Conservation (phyloP, 2,113 vertebrate genomes). For the rat (Rattus norvegicus) region GRCr8 NC_086019.1:249925001-249925500, state of each 20-base stretch:
- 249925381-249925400: not conserved
- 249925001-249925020: not conserved
- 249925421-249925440: not conserved
- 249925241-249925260: not conserved
- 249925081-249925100: not conserved
- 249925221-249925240: not conserved
- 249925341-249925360: not conserved
- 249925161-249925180: not conserved
- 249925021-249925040: not conserved
- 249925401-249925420: not conserved
- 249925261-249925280: not conserved
- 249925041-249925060: not conserved
- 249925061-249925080: constrained; percentile 25
- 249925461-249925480: not conserved
- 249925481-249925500: not conserved
- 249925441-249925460: not conserved
- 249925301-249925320: not conserved
- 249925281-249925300: not conserved
- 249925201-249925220: not conserved
- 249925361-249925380: not conserved
- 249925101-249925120: not conserved
- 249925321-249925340: not conserved
- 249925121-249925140: not conserved
- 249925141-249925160: not conserved
- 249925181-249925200: not conserved